Percentiles rank a stretch among this genome's conserved stretches.
Conservation (phyloP, 1,140 invertebrate species). For the Penaeus indicus region DNA sequence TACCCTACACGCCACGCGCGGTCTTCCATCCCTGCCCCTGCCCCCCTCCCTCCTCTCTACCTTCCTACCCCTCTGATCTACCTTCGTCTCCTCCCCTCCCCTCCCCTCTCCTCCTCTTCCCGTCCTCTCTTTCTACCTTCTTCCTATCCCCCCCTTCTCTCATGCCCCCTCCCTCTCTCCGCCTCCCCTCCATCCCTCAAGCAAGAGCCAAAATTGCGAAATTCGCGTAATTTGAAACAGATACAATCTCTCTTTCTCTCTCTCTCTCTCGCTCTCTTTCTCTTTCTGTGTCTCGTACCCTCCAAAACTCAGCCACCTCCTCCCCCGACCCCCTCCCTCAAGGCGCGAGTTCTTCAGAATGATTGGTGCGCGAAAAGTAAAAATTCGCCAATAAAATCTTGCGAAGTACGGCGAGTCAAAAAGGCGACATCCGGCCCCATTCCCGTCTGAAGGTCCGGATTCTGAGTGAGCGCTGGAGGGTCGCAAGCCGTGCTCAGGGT, state of each 20-base stretch:
- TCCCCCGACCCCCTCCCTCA: neutral
- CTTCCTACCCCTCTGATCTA: neutral
- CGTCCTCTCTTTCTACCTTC: neutral
- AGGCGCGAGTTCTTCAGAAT: neutral
- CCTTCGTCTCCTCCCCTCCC: slow-evolving; percentile 8
- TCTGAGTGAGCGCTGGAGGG: slow-evolving; percentile 47
- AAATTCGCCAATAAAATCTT: slow-evolving; percentile 12
- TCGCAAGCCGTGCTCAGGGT: slow-evolving; percentile 38
- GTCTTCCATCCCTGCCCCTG: neutral
- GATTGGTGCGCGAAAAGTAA: slow-evolving; percentile 29
- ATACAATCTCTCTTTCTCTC: slow-evolving; percentile 43
- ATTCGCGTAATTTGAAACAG: slow-evolving; percentile 5
- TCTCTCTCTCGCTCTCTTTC: slow-evolving; percentile 34
- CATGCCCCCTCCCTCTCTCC: slow-evolving; percentile 1
- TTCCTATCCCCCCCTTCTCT: neutral
- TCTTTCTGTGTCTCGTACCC: slow-evolving; percentile 24
- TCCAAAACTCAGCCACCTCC: neutral
- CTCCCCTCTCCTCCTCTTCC: neutral
- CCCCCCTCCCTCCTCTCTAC: neutral
- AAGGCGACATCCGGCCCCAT: slow-evolving; percentile 31
- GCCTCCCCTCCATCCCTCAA: slow-evolving; percentile 7
- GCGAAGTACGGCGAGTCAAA: slow-evolving; percentile 32
- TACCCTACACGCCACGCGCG: slow-evolving; percentile 35
- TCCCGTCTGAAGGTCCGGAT: slow-evolving; percentile 32
- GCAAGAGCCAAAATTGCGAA: neutral